Evolutionary conservation across 2,797 vertebrate species (phyloP), one percentile per base, ranked within the genome.

Genomic region (Orestias chungarensis): DNA sequence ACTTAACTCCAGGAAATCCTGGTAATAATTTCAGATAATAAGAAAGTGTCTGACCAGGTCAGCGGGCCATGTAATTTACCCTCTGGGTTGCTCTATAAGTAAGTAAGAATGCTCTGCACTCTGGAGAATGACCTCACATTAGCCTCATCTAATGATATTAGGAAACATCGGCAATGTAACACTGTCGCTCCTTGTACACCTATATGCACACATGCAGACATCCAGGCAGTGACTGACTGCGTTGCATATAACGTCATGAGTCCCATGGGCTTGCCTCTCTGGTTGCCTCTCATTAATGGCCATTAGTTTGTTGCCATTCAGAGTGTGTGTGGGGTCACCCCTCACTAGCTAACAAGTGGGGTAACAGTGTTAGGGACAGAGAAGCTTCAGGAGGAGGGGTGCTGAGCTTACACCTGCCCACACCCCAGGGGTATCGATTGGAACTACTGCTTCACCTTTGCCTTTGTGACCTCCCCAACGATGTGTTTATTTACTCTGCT

Each of bases 361-460:
- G 81, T 90, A 90, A 92, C 89, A 23, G 85, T 86, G 85, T 92
- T 91, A 90, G 75, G 67, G 71, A 76, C 76, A 68, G 76, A 76
- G 68, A 80, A 52, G 68, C 62, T 0, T 35, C 44, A 67, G 66
- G 74, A 77, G 86, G 83, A 78, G 79, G 83, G 85, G 74, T 52
- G 78, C 79, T 70, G 40, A 55, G 75, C 84, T 82, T 84, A 82
- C 88, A 92, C 89, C 89, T 89, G 88, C 88, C 80, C 68, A 47
- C 80, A 83, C 79, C 85, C 87, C 43, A 44, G 35, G 79, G 79
- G 83, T 96, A 96, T 95, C 85, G 94, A 96, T 96, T 95, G 81
- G 95, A 95, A 94, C 93, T 95, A 93, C 94, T 92, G 94, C 95
- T 96, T 98, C 96, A 97, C 97, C 97, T 97, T 96, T 98, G 96